Evolutionary conservation across 2,797 vertebrate species (phyloP).

Genomic region (Gastrophryne carolinensis): DNA sequence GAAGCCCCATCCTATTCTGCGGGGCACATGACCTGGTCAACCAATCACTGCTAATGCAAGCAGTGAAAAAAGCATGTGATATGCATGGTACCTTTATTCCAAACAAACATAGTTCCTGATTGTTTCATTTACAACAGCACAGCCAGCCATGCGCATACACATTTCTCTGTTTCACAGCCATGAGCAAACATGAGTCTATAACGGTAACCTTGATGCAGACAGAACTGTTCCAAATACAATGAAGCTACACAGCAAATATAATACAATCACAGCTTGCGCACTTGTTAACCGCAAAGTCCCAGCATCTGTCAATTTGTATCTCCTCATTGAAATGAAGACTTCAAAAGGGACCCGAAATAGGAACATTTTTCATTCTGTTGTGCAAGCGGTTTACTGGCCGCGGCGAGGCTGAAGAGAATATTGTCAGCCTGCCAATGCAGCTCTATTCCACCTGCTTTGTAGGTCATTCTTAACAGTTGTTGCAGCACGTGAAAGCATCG

Average conservation of each 20-base stretch:
- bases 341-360: conserved; percentile 60
- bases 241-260: conserved; percentile 47
- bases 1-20: conserved; percentile 1
- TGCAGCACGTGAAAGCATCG: conserved; percentile 60
- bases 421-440: conserved; percentile 55
- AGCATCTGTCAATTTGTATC: conserved; percentile 57
- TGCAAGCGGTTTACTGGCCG: conserved; percentile 39
- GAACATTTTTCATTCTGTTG: conserved; percentile 48
- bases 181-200: conserved; percentile 47
- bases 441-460: conserved; percentile 55
- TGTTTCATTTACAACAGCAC: neutral
- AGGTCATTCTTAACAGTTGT: conserved; percentile 61
- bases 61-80: conserved; percentile 4
- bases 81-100: neutral
- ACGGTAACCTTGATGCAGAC: conserved; percentile 48
- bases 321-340: conserved; percentile 59
- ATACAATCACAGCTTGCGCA: conserved; percentile 53
- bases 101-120: neutral
- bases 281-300: conserved; percentile 61
- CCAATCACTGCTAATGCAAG: conserved; percentile 51
- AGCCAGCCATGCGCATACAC: neutral
- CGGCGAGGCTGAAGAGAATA: neutral
- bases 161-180: neutral
- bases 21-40: conserved; percentile 60
- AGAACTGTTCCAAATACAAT: conserved; percentile 51